These are phyloP conservation scores for Drosophila ustulata DNA, from an alignment of 2,888 invertebrate species.

Conservation along the genomic window DNA sequence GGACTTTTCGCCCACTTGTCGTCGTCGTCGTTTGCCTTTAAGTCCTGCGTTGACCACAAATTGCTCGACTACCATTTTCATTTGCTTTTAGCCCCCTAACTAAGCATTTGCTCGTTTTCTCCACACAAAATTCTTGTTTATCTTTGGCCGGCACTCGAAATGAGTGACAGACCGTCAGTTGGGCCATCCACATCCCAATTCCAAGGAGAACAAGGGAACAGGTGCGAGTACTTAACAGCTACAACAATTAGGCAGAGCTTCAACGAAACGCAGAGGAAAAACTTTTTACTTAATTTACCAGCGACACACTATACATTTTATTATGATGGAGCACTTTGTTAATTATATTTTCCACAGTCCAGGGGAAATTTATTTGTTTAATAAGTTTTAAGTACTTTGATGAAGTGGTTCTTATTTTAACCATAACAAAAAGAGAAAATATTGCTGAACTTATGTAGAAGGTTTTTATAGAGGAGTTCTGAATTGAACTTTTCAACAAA, in stretches of 20 bases:
- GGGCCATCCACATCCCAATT: conserved; percentile 7
- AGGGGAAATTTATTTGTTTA: not conserved
- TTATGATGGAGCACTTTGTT: conserved; percentile 7
- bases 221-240: conserved; percentile 57
- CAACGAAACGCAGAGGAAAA: not conserved
- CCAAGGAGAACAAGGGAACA: conserved; percentile 18
- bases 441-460: too few relatives aligned
- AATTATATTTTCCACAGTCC: conserved; percentile 12
- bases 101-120: conserved; percentile 55
- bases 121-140: conserved; percentile 54
- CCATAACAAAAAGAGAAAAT: not conserved
- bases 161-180: conserved; percentile 55
- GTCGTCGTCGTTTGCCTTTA: conserved; percentile 46
- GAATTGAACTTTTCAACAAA: too few relatives aligned
- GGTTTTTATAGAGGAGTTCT: too few relatives aligned
- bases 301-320: conserved; percentile 1
- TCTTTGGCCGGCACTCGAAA: conserved; percentile 49
- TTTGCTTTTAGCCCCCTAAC: conserved; percentile 67
- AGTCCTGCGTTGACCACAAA: conserved; percentile 70
- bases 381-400: not conserved
- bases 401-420: conserved; percentile 1
- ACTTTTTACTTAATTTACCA: conserved; percentile 17
- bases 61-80: conserved; percentile 72
- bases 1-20: conserved; percentile 39
- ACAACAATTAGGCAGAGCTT: conserved; percentile 60